Base-by-base conservation (phyloP, 2,113 vertebrate species). In the Melanotaenia duboulayi region DNA sequence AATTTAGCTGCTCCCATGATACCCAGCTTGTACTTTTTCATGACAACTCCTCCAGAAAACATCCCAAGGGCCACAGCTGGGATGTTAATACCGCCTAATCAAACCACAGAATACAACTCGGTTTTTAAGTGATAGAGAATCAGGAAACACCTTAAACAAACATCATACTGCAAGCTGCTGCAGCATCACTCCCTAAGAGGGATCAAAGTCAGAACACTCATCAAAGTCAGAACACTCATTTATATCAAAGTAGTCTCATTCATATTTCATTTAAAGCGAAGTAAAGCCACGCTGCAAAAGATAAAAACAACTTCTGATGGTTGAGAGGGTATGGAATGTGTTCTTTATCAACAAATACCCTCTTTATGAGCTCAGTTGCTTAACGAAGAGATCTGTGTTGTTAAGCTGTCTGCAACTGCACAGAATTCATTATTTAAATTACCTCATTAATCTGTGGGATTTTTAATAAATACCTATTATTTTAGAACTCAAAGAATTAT, bases 11-110 rank as follows among this genome's bases (percentile, higher is more conserved):
- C 96, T 76, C 95, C 96, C 86, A 92, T 89, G 71, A 97, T 73
- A 60, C 78, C 84, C 1, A 99, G 85, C 82, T 92, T 92, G 81
- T 94, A 95, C 71, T 94, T 97, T 84, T 97, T 98, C 96, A 98
- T 96, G 50, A 96, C 49, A 56, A 98, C 90, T 0, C 96, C 96
- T 5, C 97, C 96, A 0, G 95, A 96, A 85, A 99, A 96, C 92
- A 98, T 96, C 72, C 97, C 97, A 73, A 97, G 86, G 4, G 96
- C 96, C 66, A 99, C 96, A 11, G 96, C 96, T 24, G 97, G 96
- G 77, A 98, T 96, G 87, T 97, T 98, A 90, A 98, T 96, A 44
- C 94, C 90, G 60, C 97, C 96, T 98, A 57, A 9, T 1, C 40
- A 60, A 88, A 71, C 23, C 23, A 11, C 12, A 87, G 11, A 85